These are phyloP conservation scores for Microplitis demolitor DNA, from an alignment of 1,140 invertebrate species.

Conservation along the genomic window DNA sequence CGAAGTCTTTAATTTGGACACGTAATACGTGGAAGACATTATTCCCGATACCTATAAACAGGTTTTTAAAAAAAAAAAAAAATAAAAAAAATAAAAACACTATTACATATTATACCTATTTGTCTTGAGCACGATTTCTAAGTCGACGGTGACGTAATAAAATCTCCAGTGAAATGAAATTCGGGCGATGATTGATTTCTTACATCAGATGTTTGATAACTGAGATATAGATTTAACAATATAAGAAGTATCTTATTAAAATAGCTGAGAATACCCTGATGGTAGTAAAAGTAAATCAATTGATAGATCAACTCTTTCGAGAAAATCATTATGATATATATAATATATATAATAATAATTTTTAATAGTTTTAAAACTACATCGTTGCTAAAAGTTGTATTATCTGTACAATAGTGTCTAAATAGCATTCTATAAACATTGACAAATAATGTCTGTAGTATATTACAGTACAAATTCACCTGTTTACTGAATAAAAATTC, in stretches of 20 bases:
- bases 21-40: conserved; percentile 21
- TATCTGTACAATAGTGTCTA: too few relatives aligned
- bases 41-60: not conserved
- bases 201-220: not conserved
- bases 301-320: too few relatives aligned
- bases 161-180: not conserved
- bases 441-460: too few relatives aligned
- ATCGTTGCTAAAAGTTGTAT: too few relatives aligned
- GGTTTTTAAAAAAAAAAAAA: not conserved
- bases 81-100: not conserved
- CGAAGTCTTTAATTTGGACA: conserved; percentile 16
- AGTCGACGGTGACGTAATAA: not conserved
- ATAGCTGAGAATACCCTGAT: too few relatives aligned
- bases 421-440: too few relatives aligned
- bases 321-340: too few relatives aligned
- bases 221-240: not conserved
- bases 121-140: not conserved
- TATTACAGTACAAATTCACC: too few relatives aligned
- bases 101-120: not conserved
- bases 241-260: not conserved
- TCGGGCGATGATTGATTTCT: not conserved
- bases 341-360: too few relatives aligned
- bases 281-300: too few relatives aligned
- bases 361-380: too few relatives aligned
- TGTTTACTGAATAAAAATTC: too few relatives aligned